These are phyloP conservation scores for Cydia pomonella DNA, from an alignment of 1,140 invertebrate species.

Conservation along the genomic window DNA sequence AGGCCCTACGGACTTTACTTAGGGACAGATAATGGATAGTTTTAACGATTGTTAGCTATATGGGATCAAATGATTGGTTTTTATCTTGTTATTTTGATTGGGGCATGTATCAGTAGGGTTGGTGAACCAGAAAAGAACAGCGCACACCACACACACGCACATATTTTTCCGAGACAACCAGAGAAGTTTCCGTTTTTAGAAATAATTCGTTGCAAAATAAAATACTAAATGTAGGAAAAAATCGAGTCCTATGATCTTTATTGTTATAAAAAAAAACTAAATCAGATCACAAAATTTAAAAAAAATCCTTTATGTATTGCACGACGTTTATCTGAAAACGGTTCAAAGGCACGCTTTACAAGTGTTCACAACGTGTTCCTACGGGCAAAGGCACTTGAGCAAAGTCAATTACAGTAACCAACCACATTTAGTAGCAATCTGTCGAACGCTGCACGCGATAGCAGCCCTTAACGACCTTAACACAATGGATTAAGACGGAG, in stretches of 20 bases:
- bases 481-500: neutral
- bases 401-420: constrained; percentile 30
- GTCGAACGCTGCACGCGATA: neutral
- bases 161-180: too few species aligned
- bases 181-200: too few species aligned
- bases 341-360: neutral
- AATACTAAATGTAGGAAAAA: too few species aligned
- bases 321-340: neutral
- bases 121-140: neutral
- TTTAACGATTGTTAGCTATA: constrained; percentile 32
- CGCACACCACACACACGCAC: neutral
- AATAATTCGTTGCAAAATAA: too few species aligned
- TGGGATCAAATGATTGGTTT: constrained; percentile 33
- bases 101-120: neutral
- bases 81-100: constrained; percentile 29
- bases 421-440: constrained; percentile 19
- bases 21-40: constrained; percentile 28
- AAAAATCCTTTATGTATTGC: too few species aligned
- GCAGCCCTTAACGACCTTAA: neutral
- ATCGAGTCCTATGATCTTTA: too few species aligned
- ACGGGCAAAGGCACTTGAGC: neutral
- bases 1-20: constrained; percentile 17
- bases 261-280: too few species aligned
- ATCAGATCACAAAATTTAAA: too few species aligned
- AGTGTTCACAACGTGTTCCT: constrained; percentile 20